These are phyloP conservation scores for Paracentrotus lividus DNA, from an alignment of 53 echinoderm and acorn worm species.

Conservation along the genomic window DNA sequence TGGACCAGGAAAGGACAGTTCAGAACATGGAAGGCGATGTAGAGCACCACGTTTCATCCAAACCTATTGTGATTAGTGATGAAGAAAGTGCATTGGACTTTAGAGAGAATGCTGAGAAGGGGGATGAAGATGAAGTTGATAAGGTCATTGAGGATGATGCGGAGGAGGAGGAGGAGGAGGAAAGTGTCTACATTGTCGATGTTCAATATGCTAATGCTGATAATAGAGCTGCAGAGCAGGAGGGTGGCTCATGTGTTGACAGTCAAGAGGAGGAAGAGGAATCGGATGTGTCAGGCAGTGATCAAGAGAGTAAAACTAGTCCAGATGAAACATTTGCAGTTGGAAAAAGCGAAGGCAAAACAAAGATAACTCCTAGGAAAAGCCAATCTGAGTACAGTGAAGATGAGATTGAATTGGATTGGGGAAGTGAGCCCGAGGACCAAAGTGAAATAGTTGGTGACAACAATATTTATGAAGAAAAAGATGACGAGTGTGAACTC, in stretches of 20 bases:
- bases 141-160: background rate
- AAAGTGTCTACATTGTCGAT: constrained; percentile 30
- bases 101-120: too few species aligned
- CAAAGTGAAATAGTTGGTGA: background rate
- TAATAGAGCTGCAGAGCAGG: background rate
- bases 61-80: background rate
- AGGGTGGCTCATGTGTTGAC: background rate
- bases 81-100: too few species aligned
- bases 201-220: background rate
- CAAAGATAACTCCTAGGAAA: background rate
- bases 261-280: constrained; percentile 7
- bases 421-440: background rate
- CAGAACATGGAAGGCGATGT: background rate
- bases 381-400: background rate
- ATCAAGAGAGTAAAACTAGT: background rate
- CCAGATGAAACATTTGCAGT: background rate
- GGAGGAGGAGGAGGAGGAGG: constrained; percentile 13
- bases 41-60: background rate
- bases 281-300: background rate
- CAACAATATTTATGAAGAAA: background rate
- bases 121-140: background rate
- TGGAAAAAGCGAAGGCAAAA: background rate
- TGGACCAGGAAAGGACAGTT: background rate
- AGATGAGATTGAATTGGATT: background rate
- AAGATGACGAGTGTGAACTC: background rate